Evolutionary conservation across 2,888 invertebrate genomes (phyloP).

Genomic region (Linnaemya tessellans): DNA sequence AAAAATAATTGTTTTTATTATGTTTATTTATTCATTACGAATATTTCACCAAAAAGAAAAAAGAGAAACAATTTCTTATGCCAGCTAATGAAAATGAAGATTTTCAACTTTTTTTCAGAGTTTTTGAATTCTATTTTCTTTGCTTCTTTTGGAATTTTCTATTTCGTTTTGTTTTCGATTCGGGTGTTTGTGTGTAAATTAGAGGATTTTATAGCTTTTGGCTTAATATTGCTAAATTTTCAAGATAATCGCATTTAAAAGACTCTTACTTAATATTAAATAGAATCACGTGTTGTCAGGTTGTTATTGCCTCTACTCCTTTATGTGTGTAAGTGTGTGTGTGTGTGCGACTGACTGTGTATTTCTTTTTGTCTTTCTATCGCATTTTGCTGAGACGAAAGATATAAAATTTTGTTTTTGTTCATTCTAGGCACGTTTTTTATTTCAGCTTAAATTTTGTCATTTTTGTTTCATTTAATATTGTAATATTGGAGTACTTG

Average conservation of each 20-base stretch:
- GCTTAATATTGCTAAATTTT: slow-evolving; percentile 58
- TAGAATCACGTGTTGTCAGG: slow-evolving; percentile 66
- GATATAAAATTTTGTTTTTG: slow-evolving; percentile 44
- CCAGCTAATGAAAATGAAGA: slow-evolving; percentile 53
- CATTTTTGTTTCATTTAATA: slow-evolving; percentile 40
- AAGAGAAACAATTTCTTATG: slow-evolving; percentile 13
- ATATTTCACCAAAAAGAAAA: slow-evolving; percentile 14
- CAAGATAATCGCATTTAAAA: slow-evolving; percentile 67
- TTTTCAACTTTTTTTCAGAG: slow-evolving; percentile 12
- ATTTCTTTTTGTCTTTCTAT: not conserved
- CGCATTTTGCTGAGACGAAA: slow-evolving; percentile 1
- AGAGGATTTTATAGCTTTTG: slow-evolving; percentile 53
- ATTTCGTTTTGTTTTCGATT: not conserved
- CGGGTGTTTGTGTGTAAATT: slow-evolving; percentile 13
- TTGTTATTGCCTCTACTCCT: slow-evolving; percentile 13
- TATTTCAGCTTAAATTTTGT: slow-evolving; percentile 54
- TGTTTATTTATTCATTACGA: slow-evolving; percentile 27
- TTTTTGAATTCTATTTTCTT: slow-evolving; percentile 40
- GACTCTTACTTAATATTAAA: slow-evolving; percentile 67
- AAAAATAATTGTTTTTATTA: slow-evolving; percentile 59
- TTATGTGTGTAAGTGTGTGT: not conserved
- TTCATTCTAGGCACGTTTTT: slow-evolving; percentile 67
- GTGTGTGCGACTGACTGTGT: not conserved
- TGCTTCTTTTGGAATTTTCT: slow-evolving; percentile 20
- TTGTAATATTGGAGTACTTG: slow-evolving; percentile 25